Conservation (phyloP, 2,888 invertebrate species). For the Unio delphinus region DNA sequence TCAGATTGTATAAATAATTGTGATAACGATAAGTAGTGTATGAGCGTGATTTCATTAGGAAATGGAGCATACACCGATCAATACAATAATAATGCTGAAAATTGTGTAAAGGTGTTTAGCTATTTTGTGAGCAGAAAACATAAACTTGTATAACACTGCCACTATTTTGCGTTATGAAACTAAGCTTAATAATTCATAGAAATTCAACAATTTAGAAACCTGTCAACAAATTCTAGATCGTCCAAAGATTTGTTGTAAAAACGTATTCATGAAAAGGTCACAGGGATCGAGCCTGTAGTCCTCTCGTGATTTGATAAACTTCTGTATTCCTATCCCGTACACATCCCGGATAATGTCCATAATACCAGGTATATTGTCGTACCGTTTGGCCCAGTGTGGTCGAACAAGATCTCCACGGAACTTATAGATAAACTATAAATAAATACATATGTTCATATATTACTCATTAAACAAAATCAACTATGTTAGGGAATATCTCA, state of each 20-base stretch:
- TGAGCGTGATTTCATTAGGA: too few relatives aligned
- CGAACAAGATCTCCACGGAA: conserved; percentile 31
- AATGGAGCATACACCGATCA: too few relatives aligned
- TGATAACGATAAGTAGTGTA: too few relatives aligned
- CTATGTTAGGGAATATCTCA: conserved; percentile 1
- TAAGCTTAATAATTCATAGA: too few relatives aligned
- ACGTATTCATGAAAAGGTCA: conserved; percentile 44
- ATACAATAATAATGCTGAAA: too few relatives aligned
- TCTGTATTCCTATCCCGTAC: conserved; percentile 25
- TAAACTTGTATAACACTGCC: too few relatives aligned
- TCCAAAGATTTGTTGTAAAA: conserved; percentile 36
- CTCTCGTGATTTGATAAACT: conserved; percentile 24
- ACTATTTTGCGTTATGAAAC: too few relatives aligned
- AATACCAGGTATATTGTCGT: conserved; percentile 40
- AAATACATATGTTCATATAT: not conserved
- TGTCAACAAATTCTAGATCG: conserved; percentile 4
- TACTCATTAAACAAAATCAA: too few relatives aligned
- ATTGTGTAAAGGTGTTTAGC: too few relatives aligned
- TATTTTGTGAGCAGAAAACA: too few relatives aligned
- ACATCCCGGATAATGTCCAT: conserved; percentile 27
- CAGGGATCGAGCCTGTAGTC: conserved; percentile 33
- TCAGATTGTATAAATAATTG: too few relatives aligned
- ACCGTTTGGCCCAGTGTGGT: conserved; percentile 45
- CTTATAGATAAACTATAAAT: conserved; percentile 28
- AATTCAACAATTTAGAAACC: not conserved